Evolutionary conservation across 2,113 vertebrate species (phyloP).

Genomic region (Melanotaenia duboulayi): DNA sequence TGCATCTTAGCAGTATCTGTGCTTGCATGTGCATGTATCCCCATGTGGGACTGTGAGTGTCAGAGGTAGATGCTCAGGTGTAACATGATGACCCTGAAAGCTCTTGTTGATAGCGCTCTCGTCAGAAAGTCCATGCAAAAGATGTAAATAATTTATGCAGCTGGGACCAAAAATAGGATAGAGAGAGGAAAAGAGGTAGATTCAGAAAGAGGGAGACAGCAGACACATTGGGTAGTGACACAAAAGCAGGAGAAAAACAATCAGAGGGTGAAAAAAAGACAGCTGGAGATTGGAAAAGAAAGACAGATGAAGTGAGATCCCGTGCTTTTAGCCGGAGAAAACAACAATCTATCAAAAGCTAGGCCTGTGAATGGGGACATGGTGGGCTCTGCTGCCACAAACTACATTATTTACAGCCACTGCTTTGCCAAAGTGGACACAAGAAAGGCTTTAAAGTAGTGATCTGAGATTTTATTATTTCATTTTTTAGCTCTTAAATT

Average conservation of each 20-base stretch:
- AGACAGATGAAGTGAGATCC: constrained; percentile 47
- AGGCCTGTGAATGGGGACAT: constrained; percentile 27
- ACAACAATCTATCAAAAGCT: constrained; percentile 29
- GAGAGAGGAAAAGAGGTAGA: constrained; percentile 16
- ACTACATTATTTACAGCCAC: constrained; percentile 67
- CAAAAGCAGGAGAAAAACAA: constrained; percentile 28
- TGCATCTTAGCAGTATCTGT: background rate
- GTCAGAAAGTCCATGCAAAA: constrained; percentile 51
- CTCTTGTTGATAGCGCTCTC: constrained; percentile 45
- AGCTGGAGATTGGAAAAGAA: constrained; percentile 29
- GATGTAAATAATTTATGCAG: constrained; percentile 66
- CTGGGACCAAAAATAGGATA: constrained; percentile 69
- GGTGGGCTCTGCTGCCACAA: constrained; percentile 31
- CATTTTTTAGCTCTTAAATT: constrained; percentile 49
- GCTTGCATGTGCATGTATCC: background rate
- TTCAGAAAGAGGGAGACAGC: constrained; percentile 10
- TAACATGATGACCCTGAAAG: constrained; percentile 33
- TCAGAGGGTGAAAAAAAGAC: constrained; percentile 22
- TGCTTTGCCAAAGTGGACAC: constrained; percentile 65
- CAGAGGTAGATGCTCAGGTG: constrained; percentile 52
- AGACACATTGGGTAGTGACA: constrained; percentile 25
- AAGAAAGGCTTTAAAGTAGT: constrained; percentile 46
- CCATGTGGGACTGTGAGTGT: constrained; percentile 27
- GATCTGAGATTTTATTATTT: constrained; percentile 35
- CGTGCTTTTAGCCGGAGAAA: constrained; percentile 46